Evolutionary conservation across 1,140 invertebrate genomes (phyloP), one percentile per base, ranked within the genome.

Genomic region (Hylaeus volcanicus): DNA sequence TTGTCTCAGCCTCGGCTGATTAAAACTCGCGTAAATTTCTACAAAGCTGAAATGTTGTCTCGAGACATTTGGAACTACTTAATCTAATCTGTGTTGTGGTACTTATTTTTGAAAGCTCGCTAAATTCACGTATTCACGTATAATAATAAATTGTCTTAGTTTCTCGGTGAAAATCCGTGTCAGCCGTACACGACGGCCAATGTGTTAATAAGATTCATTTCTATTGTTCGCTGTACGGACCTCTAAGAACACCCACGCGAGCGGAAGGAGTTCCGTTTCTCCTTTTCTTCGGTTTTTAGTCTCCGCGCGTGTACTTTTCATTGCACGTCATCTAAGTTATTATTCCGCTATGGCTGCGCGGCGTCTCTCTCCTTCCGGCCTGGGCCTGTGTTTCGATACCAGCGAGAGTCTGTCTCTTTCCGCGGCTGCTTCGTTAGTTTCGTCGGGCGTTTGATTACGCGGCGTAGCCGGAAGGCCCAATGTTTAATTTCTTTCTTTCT

Each of bases 401-500:
- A 58, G 55, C 26, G 58, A 9, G 5, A 39, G 45, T 61, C 51
- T 58, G 45, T 80, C 41, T 14, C 51, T 14, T 70, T 69, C 39
- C 64, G 68, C 39, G 43, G 26, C 61, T 83, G 55, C 55, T 81
- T 80, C 37, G 72, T 64, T 72, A 76, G 70, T 79, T 69, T 74
- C 60, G 65, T 48, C 53, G 5, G 73, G 74, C 78, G 84, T 88
- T 88, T 88, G 87, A 88, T 88, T 85, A 88, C 76, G 76, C 58
- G 43, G 48, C 79, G 55, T 84, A 86, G 87, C 84, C 87, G 78
- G 66, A 55, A 80, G 84, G 84, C 41, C 60, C 55, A 56, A 85
- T 88, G 87, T 88, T 88, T 88, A 88, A 88, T 88, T 88, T 88
- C 84, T 85, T 88, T 88, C 84, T 85, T 88, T 79, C 76, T 84